Evolutionary conservation across 2,888 invertebrate genomes (phyloP).

Genomic region (Liodrosophila aerea): DNA sequence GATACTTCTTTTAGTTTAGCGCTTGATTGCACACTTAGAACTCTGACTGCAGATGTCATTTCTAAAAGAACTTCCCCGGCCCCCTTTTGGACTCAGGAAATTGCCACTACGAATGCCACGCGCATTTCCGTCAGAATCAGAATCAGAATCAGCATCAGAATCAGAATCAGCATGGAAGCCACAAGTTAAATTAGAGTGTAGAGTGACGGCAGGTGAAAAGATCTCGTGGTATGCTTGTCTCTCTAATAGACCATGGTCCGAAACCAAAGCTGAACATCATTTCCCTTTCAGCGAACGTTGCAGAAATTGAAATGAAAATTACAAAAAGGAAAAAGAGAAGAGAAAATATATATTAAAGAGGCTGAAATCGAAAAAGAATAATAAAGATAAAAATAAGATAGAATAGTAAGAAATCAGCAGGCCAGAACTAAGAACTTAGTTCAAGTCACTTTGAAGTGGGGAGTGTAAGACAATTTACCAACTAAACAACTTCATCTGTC

Average conservation of each 20-base stretch:
- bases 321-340: slow-evolving; percentile 52
- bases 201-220: slow-evolving; percentile 44
- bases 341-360: no score
- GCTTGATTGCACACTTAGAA: slow-evolving; percentile 45
- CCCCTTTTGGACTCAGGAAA: slow-evolving; percentile 46
- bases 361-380: slow-evolving; percentile 38
- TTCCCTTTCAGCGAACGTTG: slow-evolving; percentile 68
- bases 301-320: slow-evolving; percentile 77
- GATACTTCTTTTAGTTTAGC: not conserved
- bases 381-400: not conserved
- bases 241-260: slow-evolving; percentile 64
- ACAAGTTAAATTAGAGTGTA: slow-evolving; percentile 46
- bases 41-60: slow-evolving; percentile 36
- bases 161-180: slow-evolving; percentile 40
- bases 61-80: not conserved
- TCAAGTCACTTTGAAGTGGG: slow-evolving; percentile 15
- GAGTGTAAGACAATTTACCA: slow-evolving; percentile 67
- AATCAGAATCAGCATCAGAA: slow-evolving; percentile 50
- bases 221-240: not conserved
- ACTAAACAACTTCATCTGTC: slow-evolving; percentile 75
- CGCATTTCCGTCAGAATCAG: slow-evolving; percentile 58
- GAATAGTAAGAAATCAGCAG: no score
- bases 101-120: slow-evolving; percentile 70
- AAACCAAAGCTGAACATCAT: slow-evolving; percentile 56
- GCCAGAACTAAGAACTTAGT: slow-evolving; percentile 16